These are phyloP conservation scores for Ciconia stormi DNA, from an alignment of 2,113 vertebrate species.

Conservation along the genomic window DNA sequence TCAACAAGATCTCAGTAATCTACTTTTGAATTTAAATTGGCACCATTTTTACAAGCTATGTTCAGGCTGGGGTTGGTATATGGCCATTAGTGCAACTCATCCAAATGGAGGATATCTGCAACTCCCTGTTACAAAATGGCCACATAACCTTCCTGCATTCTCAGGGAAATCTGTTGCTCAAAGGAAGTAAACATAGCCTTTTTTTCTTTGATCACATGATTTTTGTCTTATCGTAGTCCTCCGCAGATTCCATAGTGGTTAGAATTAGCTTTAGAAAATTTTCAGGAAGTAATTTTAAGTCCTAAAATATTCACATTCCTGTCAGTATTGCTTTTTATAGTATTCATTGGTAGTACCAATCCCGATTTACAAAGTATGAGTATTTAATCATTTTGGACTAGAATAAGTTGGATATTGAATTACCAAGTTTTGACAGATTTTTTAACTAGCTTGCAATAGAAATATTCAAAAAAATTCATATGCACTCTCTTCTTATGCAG, in stretches of 20 bases:
- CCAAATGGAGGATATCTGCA: neutral
- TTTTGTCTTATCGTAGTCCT: neutral
- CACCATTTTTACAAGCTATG: neutral
- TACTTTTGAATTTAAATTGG: neutral
- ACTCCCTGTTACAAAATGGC: neutral
- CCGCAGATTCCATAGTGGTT: neutral
- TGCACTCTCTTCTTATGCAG: neutral
- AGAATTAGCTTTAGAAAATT: neutral
- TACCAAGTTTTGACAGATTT: neutral
- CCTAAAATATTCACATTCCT: neutral
- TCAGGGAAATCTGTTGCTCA: neutral
- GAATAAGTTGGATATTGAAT: neutral
- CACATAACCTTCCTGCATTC: neutral
- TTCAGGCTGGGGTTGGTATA: neutral
- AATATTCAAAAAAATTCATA: neutral
- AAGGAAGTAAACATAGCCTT: neutral
- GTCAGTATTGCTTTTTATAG: neutral
- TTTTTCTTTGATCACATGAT: neutral
- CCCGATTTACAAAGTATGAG: neutral
- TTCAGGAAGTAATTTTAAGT: neutral
- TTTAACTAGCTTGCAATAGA: neutral
- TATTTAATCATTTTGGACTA: constrained; percentile 1
- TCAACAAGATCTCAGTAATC: neutral
- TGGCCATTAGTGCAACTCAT: neutral
- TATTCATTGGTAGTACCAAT: neutral